A percentile compares a stretch with the other conserved stretches of the same genome.
These are phyloP conservation scores for Psittacula cyanocephala DNA, from an alignment of 2,113 vertebrate genomes.

Conservation along the genomic window DNA sequence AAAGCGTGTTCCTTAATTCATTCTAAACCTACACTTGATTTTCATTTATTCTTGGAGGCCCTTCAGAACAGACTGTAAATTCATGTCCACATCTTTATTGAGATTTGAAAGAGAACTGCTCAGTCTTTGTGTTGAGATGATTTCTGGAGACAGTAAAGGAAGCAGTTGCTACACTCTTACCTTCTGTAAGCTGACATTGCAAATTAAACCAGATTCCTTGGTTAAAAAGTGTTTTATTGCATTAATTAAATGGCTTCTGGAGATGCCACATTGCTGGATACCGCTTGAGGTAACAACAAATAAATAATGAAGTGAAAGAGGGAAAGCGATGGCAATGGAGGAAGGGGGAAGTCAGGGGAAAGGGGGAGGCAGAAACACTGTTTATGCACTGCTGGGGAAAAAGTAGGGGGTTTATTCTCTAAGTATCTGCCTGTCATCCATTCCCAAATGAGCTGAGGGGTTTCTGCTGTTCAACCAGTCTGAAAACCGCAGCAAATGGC, in stretches of 20 bases:
- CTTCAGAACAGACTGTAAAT: constrained; percentile 13
- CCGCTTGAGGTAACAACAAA: constrained; percentile 36
- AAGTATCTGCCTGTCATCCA: background rate
- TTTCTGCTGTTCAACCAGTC: background rate
- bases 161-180: background rate
- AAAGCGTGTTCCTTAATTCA: background rate
- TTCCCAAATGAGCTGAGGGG: background rate
- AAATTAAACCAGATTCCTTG: constrained; percentile 12
- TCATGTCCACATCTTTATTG: background rate
- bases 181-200: background rate
- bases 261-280: constrained; percentile 31
- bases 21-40: background rate
- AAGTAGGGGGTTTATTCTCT: background rate
- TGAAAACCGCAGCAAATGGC: background rate
- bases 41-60: background rate
- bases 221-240: constrained; percentile 56
- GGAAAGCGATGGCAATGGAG: background rate
- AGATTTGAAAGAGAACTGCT: background rate
- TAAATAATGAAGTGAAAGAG: constrained; percentile 23
- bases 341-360: background rate
- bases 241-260: constrained; percentile 36
- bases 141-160: background rate
- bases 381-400: background rate
- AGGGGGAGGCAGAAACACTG: background rate
- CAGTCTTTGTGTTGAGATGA: background rate